Evolutionary conservation across 2,113 vertebrate genomes (phyloP).

Genomic region (Aspidoscelis tigris): DNA sequence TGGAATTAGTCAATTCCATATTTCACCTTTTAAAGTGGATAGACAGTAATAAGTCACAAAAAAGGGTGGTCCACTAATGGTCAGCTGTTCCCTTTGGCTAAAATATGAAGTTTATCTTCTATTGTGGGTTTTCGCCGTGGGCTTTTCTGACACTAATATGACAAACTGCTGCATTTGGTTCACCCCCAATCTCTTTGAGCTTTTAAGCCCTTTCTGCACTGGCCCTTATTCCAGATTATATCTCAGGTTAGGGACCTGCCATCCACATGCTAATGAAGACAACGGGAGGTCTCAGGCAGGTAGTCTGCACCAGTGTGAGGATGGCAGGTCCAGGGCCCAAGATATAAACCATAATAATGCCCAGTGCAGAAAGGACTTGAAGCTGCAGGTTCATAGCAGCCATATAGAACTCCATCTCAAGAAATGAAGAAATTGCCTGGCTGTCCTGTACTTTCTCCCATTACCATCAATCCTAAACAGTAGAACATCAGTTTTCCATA

Average conservation of each 20-base stretch:
- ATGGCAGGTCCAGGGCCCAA: no score
- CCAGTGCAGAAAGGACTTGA: neutral
- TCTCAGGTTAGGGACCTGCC: no score
- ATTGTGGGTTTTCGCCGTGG: conserved; percentile 58
- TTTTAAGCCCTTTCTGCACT: conserved; percentile 34
- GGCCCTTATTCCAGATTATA: no score
- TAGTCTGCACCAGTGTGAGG: no score
- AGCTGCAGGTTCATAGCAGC: no score
- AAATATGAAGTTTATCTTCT: conserved; percentile 65
- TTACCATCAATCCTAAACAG: neutral
- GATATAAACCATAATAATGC: no score
- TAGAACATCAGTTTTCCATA: no score
- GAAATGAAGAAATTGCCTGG: neutral
- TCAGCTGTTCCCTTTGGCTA: conserved; percentile 62
- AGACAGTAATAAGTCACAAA: conserved; percentile 63
- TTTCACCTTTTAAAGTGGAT: conserved; percentile 48
- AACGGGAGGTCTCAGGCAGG: no score
- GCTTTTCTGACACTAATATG: conserved; percentile 53
- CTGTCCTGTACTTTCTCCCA: neutral
- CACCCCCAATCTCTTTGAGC: neutral
- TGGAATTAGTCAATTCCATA: conserved; percentile 64
- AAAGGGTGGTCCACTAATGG: conserved; percentile 55
- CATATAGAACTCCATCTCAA: no score
- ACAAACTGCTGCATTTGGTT: neutral
- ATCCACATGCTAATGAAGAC: no score